Percentiles rank a stretch among this genome's conserved stretches.
phyloP scores from a whole-genome alignment of 1,140 invertebrate genomes.

The Cotesia typhae region DNA sequence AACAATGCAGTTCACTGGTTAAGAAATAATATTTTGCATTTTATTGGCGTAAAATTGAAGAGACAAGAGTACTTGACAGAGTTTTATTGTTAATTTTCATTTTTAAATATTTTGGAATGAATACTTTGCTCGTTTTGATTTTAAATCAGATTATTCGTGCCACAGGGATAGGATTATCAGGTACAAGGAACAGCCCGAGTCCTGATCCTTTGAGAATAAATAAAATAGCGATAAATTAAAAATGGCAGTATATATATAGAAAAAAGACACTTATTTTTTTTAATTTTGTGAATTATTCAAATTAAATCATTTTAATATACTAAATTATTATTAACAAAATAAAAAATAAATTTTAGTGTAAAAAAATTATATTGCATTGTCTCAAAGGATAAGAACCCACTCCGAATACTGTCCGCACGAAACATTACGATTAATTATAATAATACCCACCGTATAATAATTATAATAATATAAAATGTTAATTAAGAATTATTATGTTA shows the following conservation, averaged over 20 bases:
- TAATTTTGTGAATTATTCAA: not conserved
- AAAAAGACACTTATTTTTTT: not conserved
- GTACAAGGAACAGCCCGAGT: slow-evolving; percentile 61
- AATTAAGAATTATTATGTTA: slow-evolving; percentile 61
- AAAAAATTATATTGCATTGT: slow-evolving; percentile 23
- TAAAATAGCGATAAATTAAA: not conserved
- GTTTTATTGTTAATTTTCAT: not conserved
- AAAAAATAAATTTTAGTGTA: slow-evolving; percentile 4
- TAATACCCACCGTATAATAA: slow-evolving; percentile 60
- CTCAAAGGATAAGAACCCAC: slow-evolving; percentile 51
- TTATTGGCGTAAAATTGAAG: not conserved
- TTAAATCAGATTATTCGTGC: slow-evolving; percentile 43
- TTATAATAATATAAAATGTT: slow-evolving; percentile 57
- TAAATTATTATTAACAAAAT: not conserved
- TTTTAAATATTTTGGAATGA: slow-evolving; percentile 10
- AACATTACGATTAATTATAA: slow-evolving; percentile 57
- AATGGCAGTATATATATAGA: slow-evolving; percentile 2
- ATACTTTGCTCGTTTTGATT: not conserved
- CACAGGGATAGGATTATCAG: slow-evolving; percentile 60
- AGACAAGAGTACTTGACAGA: slow-evolving; percentile 1
- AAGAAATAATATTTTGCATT: not conserved
- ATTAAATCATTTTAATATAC: not conserved
- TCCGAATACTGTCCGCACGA: slow-evolving; percentile 55
- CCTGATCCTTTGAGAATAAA: slow-evolving; percentile 48
- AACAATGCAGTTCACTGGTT: slow-evolving; percentile 12